These are phyloP conservation scores for Lasioglossum leucozonium DNA, from an alignment of 2,888 invertebrate genomes.

Conservation along the genomic window DNA sequence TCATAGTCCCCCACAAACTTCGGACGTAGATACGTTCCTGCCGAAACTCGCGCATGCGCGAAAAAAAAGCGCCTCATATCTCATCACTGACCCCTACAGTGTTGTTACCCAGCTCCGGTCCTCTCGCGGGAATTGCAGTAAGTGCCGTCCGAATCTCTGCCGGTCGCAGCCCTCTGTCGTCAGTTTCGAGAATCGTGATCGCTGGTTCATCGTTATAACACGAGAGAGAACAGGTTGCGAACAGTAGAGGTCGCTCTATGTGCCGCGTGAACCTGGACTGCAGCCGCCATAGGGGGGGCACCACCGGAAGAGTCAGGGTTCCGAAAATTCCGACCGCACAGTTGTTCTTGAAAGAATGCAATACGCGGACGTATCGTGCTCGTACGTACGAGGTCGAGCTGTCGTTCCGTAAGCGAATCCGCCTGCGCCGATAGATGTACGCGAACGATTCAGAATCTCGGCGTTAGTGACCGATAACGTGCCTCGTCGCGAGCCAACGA, in stretches of 20 bases:
- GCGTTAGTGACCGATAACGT: conserved; percentile 22
- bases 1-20: too few species aligned
- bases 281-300: conserved; percentile 52
- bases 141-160: too few species aligned
- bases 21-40: too few species aligned
- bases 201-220: too few species aligned
- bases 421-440: conserved; percentile 45
- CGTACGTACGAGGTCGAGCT: conserved; percentile 39
- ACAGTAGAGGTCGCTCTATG: conserved; percentile 18
- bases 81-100: too few species aligned
- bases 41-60: too few species aligned
- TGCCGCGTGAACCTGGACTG: not conserved
- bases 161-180: not conserved
- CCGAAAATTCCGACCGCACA: conserved; percentile 48
- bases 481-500: not conserved
- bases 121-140: too few species aligned
- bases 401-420: conserved; percentile 51
- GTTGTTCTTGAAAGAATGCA: conserved; percentile 64
- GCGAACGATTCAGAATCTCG: conserved; percentile 26
- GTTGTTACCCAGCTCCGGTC: too few species aligned
- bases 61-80: too few species aligned
- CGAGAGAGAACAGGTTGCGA: not conserved
- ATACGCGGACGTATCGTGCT: conserved; percentile 56
- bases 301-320: conserved; percentile 26
- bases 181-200: not conserved